These are phyloP conservation scores for Brachirus orientalis DNA, from an alignment of 2,113 vertebrate species.

Conservation along the genomic window DNA sequence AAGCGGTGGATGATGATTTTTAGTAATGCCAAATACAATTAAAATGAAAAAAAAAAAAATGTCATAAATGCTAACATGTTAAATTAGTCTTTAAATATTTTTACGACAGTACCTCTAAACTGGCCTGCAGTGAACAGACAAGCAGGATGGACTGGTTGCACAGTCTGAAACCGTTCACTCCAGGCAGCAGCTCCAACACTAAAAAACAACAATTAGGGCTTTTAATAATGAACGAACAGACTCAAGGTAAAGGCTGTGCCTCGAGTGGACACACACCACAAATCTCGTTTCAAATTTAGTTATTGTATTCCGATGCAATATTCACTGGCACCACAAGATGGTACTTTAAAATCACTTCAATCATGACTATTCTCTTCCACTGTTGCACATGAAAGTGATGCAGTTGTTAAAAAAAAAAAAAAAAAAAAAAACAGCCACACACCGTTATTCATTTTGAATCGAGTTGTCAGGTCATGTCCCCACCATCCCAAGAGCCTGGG, in stretches of 20 bases:
- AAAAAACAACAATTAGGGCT: conserved; percentile 1
- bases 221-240: too few species aligned
- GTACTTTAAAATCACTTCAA: conserved; percentile 1
- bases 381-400: too few species aligned
- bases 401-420: too few species aligned
- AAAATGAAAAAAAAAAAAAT: too few species aligned
- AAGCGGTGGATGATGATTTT: too few species aligned
- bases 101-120: conserved; percentile 88
- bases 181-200: conserved; percentile 90
- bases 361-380: too few species aligned
- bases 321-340: conserved; percentile 31
- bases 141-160: conserved; percentile 95
- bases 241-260: too few species aligned
- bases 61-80: too few species aligned
- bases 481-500: conserved; percentile 92
- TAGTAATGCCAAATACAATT: too few species aligned
- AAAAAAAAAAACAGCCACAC: conserved; percentile 15
- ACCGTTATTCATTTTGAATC: conserved; percentile 95
- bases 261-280: too few species aligned
- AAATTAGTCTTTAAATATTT: background rate
- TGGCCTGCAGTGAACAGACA: conserved; percentile 92
- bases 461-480: conserved; percentile 88
- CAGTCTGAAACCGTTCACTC: conserved; percentile 90
- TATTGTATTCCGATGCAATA: background rate
- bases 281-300: too few species aligned